phyloP scores from a whole-genome alignment of 2,888 invertebrate genomes.

The Chrysina gloriosa region DNA sequence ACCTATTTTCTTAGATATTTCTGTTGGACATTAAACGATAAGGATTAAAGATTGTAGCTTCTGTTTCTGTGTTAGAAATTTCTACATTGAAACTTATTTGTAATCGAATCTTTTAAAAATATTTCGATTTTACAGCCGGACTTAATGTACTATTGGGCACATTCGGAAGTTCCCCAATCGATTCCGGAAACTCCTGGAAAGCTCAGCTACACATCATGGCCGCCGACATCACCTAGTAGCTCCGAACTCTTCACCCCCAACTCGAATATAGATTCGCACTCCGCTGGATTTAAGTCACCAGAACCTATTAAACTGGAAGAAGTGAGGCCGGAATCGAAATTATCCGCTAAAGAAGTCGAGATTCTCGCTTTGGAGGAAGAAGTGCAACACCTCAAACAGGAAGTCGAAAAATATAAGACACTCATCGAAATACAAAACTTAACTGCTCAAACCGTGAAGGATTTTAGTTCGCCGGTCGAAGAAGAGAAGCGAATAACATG shows the following conservation, averaged over 20 bases:
- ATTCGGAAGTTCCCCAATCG: slow-evolving; percentile 77
- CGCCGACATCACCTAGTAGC: slow-evolving; percentile 67
- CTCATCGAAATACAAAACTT: slow-evolving; percentile 70
- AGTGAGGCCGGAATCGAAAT: slow-evolving; percentile 44
- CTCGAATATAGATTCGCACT: slow-evolving; percentile 50
- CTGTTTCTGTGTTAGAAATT: too few species aligned
- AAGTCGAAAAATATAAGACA: slow-evolving; percentile 71
- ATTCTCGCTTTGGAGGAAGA: slow-evolving; percentile 63
- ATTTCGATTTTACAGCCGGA: slow-evolving; percentile 77
- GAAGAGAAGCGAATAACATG: slow-evolving; percentile 53
- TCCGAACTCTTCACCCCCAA: slow-evolving; percentile 51
- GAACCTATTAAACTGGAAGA: slow-evolving; percentile 49
- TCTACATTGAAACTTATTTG: too few species aligned
- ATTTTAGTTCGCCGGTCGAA: slow-evolving; percentile 66
- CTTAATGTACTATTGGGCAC: slow-evolving; percentile 92
- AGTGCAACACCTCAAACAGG: slow-evolving; percentile 68
- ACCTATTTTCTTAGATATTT: too few species aligned
- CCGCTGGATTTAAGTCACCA: slow-evolving; percentile 51
- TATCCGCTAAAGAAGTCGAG: slow-evolving; percentile 60
- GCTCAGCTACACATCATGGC: slow-evolving; percentile 80
- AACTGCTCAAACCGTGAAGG: slow-evolving; percentile 67
- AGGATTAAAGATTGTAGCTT: too few species aligned
- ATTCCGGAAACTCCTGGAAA: slow-evolving; percentile 80
- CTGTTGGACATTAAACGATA: too few species aligned
- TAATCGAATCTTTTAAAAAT: too few species aligned